Evolutionary conservation across 2,797 vertebrate species (phyloP).

Genomic region (Poliocrania exsul): DNA sequence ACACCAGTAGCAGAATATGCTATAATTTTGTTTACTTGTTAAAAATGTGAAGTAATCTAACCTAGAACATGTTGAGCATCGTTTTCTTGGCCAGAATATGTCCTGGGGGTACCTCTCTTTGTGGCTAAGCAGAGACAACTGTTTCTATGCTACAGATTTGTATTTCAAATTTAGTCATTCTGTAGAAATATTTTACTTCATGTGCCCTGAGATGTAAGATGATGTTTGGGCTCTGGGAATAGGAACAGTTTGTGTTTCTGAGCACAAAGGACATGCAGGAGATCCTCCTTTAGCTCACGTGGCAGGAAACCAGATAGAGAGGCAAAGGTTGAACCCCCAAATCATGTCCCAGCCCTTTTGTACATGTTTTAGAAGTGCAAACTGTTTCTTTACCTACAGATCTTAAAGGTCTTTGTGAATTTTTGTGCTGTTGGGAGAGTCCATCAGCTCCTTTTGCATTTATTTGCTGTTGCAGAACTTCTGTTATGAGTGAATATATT

Average conservation of each 20-base stretch:
- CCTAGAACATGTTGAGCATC: background rate
- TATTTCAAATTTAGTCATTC: background rate
- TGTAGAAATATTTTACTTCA: background rate
- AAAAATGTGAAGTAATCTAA: background rate
- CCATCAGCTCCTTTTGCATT: background rate
- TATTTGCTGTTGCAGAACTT: background rate
- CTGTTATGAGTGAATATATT: background rate
- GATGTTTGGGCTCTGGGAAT: background rate
- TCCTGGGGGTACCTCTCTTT: background rate
- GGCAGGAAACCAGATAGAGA: background rate
- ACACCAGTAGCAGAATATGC: background rate
- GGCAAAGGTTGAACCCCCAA: background rate
- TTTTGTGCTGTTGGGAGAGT: background rate
- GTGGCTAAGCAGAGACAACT: background rate
- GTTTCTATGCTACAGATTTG: background rate
- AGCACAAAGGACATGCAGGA: background rate
- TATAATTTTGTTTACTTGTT: background rate
- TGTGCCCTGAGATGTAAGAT: background rate
- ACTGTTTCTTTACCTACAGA: background rate
- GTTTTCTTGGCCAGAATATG: background rate
- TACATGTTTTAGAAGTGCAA: background rate
- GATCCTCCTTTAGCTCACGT: background rate
- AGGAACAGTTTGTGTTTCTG: background rate
- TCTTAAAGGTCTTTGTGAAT: background rate
- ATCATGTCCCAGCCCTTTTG: background rate